Evolutionary conservation across 2,113 vertebrate species (phyloP), one percentile per base, ranked within the genome.

Genomic region (Stegastes partitus): DNA sequence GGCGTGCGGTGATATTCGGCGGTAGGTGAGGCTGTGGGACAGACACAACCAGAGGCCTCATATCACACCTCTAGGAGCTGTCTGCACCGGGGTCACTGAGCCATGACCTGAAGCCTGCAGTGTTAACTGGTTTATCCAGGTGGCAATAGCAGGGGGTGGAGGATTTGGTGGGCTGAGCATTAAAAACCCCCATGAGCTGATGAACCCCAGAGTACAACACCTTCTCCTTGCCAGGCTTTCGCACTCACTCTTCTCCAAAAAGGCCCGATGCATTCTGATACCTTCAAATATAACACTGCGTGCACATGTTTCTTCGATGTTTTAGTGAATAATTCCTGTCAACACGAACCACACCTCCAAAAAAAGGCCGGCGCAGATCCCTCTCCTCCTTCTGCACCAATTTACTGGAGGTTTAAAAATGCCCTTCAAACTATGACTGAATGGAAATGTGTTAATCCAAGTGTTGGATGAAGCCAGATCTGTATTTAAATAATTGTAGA

Each of bases 51-150:
- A 79, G 88, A 86, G 87, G 89, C 88, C 86, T 91, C 89, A 87
- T 89, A 87, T 93, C 91, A 91, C 94, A 94, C 93, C 84, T 93
- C 88, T 63, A 74, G 80, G 91, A 88, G 91, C 91, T 89, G 86
- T 72, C 84, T 87, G 81, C 81, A 83, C 71, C 53, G 54, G 75
- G 77, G 83, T 76, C 79, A 54, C 80, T 71, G 82, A 92, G 88
- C 83, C 86, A 73, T 82, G 86, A 93, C 90, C 89, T 85, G 80
- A 62, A 89, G 89, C 79, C 84, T 85, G 87, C 61, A 45, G 86
- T 90, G 91, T 92, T 91, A 93, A 94, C 92, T 88, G 92, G 75
- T 87, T 92, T 86, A 86, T 91, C 84, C 91, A 84, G 92, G 92
- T 91, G 91, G 88, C 89, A 84, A 81, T 88, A 77, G 85, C 75